Base-by-base conservation (phyloP, 2,797 vertebrate genomes). In the Atherinosoma microstoma region DNA sequence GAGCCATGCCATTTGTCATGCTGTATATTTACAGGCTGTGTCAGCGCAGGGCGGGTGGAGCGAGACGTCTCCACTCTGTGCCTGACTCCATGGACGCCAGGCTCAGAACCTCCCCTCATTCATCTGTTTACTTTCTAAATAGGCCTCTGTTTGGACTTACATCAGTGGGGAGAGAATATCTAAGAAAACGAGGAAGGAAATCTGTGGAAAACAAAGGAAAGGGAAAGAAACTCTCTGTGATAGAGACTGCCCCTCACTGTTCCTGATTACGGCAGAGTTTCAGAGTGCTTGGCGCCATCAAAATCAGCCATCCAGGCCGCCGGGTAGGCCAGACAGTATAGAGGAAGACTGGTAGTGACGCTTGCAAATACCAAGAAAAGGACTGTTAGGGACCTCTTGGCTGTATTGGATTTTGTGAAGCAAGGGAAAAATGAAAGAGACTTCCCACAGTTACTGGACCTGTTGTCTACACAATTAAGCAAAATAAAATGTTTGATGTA, bases 101-200 rank as follows among this genome's bases (percentile, higher is more conserved):
- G 69, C 81, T 65, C 80, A 71, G 89, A 85, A 89, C 92, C 93
- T 92, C 91, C 93, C 89, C 91, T 93, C 92, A 92, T 94, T 93
- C 93, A 91, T 91, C 87, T 95, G 93, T 95, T 95, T 94, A 94
- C 94, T 93, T 95, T 94, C 94, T 95, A 94, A 96, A 95, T 94
- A 94, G 93, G 91, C 91, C 89, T 93, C 89, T 94, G 93, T 95
- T 95, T 95, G 93, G 93, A 94, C 94, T 94, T 92, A 94, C 94
- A 95, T 95, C 94, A 94, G 93, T 94, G 84, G 91, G 84, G 91
- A 94, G 86, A 94, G 94, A 95, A 94, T 95, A 94, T 95, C 92
- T 93, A 94, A 95, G 94, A 95, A 95, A 95, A 94, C 87, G 90
- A 95, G 95, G 95, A 96, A 96, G 95, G 95, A 96, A 96, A 94